Percentiles rank a stretch among this genome's conserved stretches.
Conservation (phyloP, 2,888 invertebrate genomes). For the Germaria angustata region DNA sequence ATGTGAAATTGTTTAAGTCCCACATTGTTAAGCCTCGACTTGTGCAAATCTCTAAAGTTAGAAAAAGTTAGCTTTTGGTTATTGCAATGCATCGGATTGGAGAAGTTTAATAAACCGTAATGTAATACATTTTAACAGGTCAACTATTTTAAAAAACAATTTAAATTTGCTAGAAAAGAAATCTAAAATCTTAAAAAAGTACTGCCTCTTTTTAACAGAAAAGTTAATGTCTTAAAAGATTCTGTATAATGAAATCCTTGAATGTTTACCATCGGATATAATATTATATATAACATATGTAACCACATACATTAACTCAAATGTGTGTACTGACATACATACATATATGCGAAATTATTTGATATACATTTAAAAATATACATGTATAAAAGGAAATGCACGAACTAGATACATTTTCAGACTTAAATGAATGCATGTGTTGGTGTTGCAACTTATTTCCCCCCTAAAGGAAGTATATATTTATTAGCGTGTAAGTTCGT, state of each 20-base stretch:
- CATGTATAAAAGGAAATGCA: not conserved
- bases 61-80: too few relatives aligned
- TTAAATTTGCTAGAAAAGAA: too few relatives aligned
- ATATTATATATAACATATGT: not conserved
- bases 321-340: not conserved
- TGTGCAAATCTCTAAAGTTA: too few relatives aligned
- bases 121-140: too few relatives aligned
- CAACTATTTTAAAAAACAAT: too few relatives aligned
- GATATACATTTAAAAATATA: slow-evolving; percentile 28
- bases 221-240: not conserved
- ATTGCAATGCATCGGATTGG: too few relatives aligned
- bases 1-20: too few relatives aligned
- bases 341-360: slow-evolving; percentile 17
- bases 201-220: not conserved
- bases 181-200: too few relatives aligned
- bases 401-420: not conserved
- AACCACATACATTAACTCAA: not conserved
- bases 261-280: not conserved
- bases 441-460: not conserved
- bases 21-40: too few relatives aligned
- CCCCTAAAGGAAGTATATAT: slow-evolving; percentile 20
- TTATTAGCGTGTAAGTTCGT: slow-evolving; percentile 27
- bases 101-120: too few relatives aligned
- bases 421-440: not conserved
- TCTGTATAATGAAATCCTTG: not conserved